Percentiles rank a stretch among this genome's conserved stretches.
Evolutionary conservation across 2,888 invertebrate species (phyloP).

Genomic region (Drosophila bunnanda): DNA sequence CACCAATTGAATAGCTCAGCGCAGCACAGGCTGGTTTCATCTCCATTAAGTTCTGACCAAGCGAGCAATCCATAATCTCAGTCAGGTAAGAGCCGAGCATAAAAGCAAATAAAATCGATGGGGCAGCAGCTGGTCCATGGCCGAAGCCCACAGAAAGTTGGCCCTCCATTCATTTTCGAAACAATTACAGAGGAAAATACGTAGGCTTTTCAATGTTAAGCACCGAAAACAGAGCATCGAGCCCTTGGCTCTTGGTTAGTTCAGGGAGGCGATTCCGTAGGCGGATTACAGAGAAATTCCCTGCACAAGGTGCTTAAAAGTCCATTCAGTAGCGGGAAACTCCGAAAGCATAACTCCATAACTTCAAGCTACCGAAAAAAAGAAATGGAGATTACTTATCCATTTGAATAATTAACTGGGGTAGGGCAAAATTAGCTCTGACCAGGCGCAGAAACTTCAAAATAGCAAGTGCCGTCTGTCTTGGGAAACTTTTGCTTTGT

Average conservation of each 20-base stretch:
- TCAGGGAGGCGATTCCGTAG: background rate
- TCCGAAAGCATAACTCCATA: slow-evolving; percentile 8
- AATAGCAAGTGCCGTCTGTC: slow-evolving; percentile 30
- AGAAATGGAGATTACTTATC: slow-evolving; percentile 28
- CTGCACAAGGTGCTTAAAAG: slow-evolving; percentile 19
- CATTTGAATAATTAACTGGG: slow-evolving; percentile 41
- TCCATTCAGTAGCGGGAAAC: slow-evolving; percentile 2
- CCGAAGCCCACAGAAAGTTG: slow-evolving; percentile 28
- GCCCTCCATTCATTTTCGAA: slow-evolving; percentile 37
- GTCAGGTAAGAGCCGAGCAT: slow-evolving; percentile 15
- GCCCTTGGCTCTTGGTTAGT: background rate
- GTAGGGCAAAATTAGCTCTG: slow-evolving; percentile 26
- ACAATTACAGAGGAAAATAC: slow-evolving; percentile 37
- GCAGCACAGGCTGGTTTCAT: slow-evolving; percentile 3
- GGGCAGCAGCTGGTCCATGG: slow-evolving; percentile 34
- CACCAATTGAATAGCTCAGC: background rate
- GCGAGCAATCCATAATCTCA: slow-evolving; percentile 24
- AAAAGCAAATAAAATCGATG: slow-evolving; percentile 34
- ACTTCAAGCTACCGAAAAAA: background rate
- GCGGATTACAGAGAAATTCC: background rate
- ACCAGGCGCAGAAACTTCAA: slow-evolving; percentile 16
- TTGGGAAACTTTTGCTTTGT: slow-evolving; percentile 42
- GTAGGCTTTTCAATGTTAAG: slow-evolving; percentile 28
- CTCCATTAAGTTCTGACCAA: slow-evolving; percentile 26
- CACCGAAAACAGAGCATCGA: slow-evolving; percentile 28